Conservation (phyloP, 2,888 invertebrate genomes). For the Merodon equestris region DNA sequence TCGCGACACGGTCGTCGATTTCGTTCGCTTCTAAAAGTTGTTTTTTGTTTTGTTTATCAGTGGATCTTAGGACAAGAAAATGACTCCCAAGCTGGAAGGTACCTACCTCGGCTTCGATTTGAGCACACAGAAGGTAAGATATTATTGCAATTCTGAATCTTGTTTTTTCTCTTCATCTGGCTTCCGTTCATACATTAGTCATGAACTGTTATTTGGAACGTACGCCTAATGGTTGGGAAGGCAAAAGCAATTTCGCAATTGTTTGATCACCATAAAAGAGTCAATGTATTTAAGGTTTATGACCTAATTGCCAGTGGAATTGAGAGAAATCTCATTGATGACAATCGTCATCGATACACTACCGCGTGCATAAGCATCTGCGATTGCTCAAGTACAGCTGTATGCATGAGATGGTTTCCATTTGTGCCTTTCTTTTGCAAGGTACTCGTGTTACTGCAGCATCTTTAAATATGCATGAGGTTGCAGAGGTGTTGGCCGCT, state of each 20-base stretch:
- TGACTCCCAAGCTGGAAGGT: constrained; percentile 66
- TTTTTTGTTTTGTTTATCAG: too few species aligned
- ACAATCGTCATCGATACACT: neutral
- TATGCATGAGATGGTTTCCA: constrained; percentile 16
- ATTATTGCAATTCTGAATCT: too few species aligned
- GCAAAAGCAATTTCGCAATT: neutral
- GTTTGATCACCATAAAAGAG: neutral
- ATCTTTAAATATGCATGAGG: constrained; percentile 16
- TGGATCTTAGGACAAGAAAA: constrained; percentile 10
- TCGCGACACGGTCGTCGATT: neutral
- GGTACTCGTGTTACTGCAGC: neutral
- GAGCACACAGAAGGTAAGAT: constrained; percentile 88
- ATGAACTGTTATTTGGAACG: constrained; percentile 27
- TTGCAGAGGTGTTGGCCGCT: constrained; percentile 11
- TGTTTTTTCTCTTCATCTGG: neutral
- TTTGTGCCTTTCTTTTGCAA: constrained; percentile 28
- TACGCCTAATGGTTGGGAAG: neutral
- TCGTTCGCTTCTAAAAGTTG: too few species aligned
- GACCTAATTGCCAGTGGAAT: constrained; percentile 28
- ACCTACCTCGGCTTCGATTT: constrained; percentile 91
- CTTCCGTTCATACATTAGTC: constrained; percentile 47
- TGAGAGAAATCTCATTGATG: constrained; percentile 15
- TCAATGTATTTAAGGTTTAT: constrained; percentile 13
- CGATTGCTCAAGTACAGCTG: too few species aligned
- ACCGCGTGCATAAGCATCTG: neutral